These are phyloP conservation scores for Ailuropoda melanoleuca DNA, from an alignment of 2,113 vertebrate genomes.

Conservation along the genomic window DNA sequence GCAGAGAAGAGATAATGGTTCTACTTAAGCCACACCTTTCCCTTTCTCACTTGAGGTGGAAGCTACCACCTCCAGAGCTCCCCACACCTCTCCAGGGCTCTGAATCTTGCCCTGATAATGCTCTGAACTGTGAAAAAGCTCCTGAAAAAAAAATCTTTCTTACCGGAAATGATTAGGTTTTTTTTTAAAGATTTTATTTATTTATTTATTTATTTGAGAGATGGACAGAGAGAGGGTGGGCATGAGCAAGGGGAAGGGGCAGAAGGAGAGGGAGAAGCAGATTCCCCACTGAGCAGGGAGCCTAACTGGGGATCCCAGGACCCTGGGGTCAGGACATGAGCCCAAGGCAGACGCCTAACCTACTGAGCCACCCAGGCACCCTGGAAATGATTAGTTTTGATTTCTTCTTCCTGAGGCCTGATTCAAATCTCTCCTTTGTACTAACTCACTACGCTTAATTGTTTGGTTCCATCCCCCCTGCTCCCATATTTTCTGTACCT, in stretches of 20 bases:
- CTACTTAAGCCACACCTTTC: background rate
- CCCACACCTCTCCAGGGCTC: background rate
- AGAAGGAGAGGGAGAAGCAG: too few relatives aligned
- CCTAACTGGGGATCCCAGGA: too few relatives aligned
- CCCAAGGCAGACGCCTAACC: too few relatives aligned
- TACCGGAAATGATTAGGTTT: background rate
- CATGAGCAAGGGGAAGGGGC: too few relatives aligned
- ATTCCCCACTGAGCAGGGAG: too few relatives aligned
- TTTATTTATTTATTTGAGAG: background rate
- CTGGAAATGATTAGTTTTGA: background rate
- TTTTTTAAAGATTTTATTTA: background rate
- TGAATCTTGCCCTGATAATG: background rate
- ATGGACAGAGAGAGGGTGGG: too few relatives aligned
- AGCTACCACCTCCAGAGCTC: background rate
- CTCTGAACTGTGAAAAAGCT: background rate
- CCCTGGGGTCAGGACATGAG: too few relatives aligned
- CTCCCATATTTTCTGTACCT: background rate
- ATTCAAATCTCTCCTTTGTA: background rate
- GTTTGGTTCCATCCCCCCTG: background rate
- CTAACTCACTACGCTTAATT: background rate
- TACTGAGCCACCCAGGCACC: too few relatives aligned
- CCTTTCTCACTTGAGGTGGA: background rate
- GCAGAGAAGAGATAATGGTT: background rate
- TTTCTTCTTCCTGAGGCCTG: background rate
- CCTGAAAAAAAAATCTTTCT: background rate